Evolutionary conservation across 2,888 invertebrate species (phyloP).

Genomic region (Subacronicta megacephala): DNA sequence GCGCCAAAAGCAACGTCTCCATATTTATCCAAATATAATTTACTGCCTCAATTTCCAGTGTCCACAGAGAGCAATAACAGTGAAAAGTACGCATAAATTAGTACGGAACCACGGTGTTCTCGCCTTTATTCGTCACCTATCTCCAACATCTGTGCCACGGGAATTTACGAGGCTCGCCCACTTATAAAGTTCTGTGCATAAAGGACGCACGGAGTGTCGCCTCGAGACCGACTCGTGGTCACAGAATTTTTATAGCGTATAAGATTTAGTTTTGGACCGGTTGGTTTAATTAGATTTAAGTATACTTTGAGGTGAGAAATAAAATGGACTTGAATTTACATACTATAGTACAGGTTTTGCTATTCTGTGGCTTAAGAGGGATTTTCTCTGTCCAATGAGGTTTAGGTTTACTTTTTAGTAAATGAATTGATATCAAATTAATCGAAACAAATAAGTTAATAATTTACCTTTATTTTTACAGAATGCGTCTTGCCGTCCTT

Average conservation of each 20-base stretch:
- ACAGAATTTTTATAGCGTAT: conserved; percentile 33
- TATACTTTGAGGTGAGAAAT: conserved; percentile 6
- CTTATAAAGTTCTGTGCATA: conserved; percentile 62
- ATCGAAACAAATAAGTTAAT: no score
- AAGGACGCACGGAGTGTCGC: conserved; percentile 55
- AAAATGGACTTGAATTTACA: conserved; percentile 1
- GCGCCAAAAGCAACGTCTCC: neutral
- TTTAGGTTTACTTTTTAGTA: no score
- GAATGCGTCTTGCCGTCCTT: no score
- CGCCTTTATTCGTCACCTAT: conserved; percentile 69
- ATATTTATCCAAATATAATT: conserved; percentile 30
- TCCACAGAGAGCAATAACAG: conserved; percentile 30
- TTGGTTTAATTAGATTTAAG: conserved; percentile 38
- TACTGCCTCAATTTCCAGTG: conserved; percentile 44
- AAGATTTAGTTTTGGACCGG: conserved; percentile 24
- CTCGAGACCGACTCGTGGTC: conserved; percentile 42
- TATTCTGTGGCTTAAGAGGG: no score
- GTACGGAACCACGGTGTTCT: conserved; percentile 38
- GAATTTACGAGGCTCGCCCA: conserved; percentile 67
- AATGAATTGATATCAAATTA: no score
- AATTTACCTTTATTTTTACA: no score
- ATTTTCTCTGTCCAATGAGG: no score
- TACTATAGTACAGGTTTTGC: neutral
- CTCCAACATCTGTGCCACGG: conserved; percentile 66
- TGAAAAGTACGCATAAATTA: conserved; percentile 60